Evolutionary conservation across 1,140 invertebrate species (phyloP), one percentile per base, ranked within the genome.

Genomic region (Drosophila mauritiana): DNA sequence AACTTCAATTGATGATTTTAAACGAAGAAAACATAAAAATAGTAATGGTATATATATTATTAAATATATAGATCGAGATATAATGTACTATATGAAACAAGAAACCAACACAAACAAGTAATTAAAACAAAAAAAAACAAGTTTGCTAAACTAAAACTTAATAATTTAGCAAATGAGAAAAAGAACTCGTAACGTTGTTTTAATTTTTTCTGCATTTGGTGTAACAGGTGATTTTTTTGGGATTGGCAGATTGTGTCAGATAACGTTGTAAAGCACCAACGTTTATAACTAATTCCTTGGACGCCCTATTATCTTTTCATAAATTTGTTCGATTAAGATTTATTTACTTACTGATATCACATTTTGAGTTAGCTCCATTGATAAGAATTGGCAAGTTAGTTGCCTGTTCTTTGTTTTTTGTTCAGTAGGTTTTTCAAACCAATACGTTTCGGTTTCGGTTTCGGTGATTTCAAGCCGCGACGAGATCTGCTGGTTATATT

Each of bases 141-240:
- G 75, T 86, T 86, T 86, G 83, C 83, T 86, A 86, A 86, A 83
- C 85, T 83, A 83, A 88, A 88, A 82, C 65, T 57, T 63, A 86
- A 83, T 69, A 86, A 86, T 86, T 86, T 86, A 86, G 83, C 83
- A 86, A 86, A 86, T 86, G 83, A 64, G 8, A 86, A 78, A 61
- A 49, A 31, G 25, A 58, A 20, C 2, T 74, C 5, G 20, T 8
- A 11, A 39, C 13, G 17, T 54, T 20, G 20, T 52, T 52, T 36
- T 20, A 12, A 12, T 11, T 52, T 34, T 15, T 15, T 17, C 27
- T 6, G 27, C 27, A 10, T 43, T 17, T 20, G 42, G 42, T 8
- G 1, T 20, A 15, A 8, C 15, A 4, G 17, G 4, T 10, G 15
- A 22, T 17, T 42, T 17, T 42, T 42, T 15, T 15, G 40, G n/a